phyloP scores from a whole-genome alignment of 2,797 vertebrate genomes.

The Enteromius afrohamiltoni region DNA sequence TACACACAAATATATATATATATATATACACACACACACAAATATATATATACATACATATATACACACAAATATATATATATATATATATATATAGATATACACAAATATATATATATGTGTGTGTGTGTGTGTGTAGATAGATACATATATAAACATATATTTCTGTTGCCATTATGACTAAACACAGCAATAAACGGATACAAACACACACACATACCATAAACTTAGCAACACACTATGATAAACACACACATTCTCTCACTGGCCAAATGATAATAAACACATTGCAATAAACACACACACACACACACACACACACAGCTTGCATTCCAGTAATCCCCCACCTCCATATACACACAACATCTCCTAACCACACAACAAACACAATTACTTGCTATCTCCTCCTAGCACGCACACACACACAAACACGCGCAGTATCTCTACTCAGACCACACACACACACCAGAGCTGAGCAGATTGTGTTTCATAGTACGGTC shows the following conservation, averaged over 20 bases:
- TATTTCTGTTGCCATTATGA: conserved; percentile 64
- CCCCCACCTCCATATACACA: conserved; percentile 47
- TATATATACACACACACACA: no score
- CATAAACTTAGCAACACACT: conserved; percentile 49
- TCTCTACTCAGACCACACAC: conserved; percentile 16
- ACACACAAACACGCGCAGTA: conserved; percentile 31
- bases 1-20: neutral
- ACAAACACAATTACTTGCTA: conserved; percentile 58
- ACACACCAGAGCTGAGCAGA: conserved; percentile 54
- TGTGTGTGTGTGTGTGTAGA: neutral
- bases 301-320: conserved; percentile 44
- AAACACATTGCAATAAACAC: conserved; percentile 61
- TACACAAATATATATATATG: neutral
- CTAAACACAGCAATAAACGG: conserved; percentile 52
- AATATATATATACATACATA: neutral
- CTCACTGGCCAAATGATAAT: conserved; percentile 58
- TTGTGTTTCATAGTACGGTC: conserved; percentile 35
- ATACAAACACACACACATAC: conserved; percentile 65
- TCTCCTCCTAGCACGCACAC: conserved; percentile 57
- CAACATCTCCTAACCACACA: conserved; percentile 32
- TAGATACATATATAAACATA: neutral
- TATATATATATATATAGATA: neutral
- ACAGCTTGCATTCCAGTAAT: conserved; percentile 59
- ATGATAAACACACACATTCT: conserved; percentile 55
- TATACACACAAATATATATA: neutral